phyloP scores from a whole-genome alignment of 2,113 vertebrate species.

The Pangasianodon hypophthalmus region DNA sequence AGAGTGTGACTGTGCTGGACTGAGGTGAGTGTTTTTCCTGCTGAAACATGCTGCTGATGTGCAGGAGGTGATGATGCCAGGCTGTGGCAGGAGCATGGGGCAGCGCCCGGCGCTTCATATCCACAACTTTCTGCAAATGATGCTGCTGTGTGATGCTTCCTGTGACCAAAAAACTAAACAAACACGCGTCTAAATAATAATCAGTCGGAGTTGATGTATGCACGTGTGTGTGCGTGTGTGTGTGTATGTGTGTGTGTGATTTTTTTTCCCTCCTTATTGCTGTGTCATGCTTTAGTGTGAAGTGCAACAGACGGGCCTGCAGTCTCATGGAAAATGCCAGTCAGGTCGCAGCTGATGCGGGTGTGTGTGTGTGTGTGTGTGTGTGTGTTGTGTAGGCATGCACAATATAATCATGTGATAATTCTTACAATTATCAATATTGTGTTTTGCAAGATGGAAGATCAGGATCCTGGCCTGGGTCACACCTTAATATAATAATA shows the following conservation, averaged over 20 bases:
- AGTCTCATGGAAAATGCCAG: not conserved
- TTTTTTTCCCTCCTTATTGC: not conserved
- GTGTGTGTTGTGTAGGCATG: not conserved
- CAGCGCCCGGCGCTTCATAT: not conserved
- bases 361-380: slow-evolving; percentile 21
- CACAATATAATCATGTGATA: not conserved
- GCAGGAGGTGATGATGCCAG: not conserved
- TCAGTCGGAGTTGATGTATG: not conserved
- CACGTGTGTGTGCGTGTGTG: not conserved
- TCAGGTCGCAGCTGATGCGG: slow-evolving; percentile 14
- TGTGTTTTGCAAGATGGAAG: not conserved
- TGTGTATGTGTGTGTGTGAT: not conserved
- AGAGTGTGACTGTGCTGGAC: too few species aligned
- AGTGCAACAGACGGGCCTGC: slow-evolving; percentile 25
- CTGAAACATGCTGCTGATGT: not conserved
- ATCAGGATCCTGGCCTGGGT: not conserved
- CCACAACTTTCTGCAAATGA: slow-evolving; percentile 20
- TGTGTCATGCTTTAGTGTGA: slow-evolving; percentile 40
- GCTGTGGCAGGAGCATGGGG: slow-evolving; percentile 14
- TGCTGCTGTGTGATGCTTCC: slow-evolving; percentile 1
- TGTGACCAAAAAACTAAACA: not conserved
- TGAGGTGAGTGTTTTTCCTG: slow-evolving; percentile 1
- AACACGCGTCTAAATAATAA: not conserved
- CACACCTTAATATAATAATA: not conserved
- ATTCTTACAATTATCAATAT: not conserved